phyloP scores from a whole-genome alignment of 1,140 invertebrate genomes.

The Pseudachorutes palmiensis region DNA sequence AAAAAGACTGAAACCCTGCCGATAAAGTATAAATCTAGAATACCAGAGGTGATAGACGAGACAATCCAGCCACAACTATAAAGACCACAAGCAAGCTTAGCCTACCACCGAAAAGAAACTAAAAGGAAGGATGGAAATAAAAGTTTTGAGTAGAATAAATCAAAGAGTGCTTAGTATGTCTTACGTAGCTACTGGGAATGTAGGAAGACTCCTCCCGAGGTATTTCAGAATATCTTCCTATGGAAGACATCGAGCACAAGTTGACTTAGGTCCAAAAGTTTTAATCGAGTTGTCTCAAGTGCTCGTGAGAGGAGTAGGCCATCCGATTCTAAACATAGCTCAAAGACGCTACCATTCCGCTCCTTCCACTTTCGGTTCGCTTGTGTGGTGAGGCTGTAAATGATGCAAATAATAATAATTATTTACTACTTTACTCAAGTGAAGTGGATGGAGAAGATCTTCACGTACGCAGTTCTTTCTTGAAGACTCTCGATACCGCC shows the following conservation, averaged over 20 bases:
- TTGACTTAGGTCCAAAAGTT: not conserved
- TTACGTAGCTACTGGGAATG: constrained; percentile 11
- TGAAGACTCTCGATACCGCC: not conserved
- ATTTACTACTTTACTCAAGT: not conserved
- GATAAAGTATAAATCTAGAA: too few relatives aligned
- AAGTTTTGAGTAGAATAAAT: not conserved
- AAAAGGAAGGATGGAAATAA: not conserved
- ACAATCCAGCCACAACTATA: too few relatives aligned
- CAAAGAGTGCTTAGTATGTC: not conserved
- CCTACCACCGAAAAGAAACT: not conserved
- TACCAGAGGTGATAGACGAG: too few relatives aligned
- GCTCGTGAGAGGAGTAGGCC: not conserved
- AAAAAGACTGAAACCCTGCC: too few relatives aligned
- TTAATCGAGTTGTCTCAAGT: not conserved
- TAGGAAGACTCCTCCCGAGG: constrained; percentile 34
- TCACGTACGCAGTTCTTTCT: not conserved
- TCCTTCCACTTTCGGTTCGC: too few relatives aligned
- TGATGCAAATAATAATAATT: not conserved
- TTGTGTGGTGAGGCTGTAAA: not conserved
- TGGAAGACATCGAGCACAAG: constrained; percentile 36
- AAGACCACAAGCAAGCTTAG: not conserved
- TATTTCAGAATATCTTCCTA: constrained; percentile 36
- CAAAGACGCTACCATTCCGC: not conserved
- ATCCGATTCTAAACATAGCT: not conserved
- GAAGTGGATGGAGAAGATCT: not conserved